These are phyloP conservation scores for Oxyteleia sp. DNA, from an alignment of 2,888 invertebrate species.

Conservation along the genomic window DNA sequence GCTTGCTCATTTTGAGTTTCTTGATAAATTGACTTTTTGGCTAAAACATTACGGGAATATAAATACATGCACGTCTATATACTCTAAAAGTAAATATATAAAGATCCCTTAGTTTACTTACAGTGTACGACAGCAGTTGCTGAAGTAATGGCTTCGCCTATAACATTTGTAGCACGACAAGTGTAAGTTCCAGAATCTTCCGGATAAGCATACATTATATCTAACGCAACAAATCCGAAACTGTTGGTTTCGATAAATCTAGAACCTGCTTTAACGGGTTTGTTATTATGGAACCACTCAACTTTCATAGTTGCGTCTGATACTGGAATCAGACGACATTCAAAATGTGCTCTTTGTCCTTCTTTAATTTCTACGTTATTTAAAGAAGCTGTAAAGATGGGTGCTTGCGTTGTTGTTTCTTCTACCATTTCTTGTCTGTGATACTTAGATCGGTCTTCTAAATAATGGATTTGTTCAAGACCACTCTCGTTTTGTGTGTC, in stretches of 20 bases:
- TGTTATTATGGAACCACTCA: conserved; percentile 98
- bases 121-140: conserved; percentile 95
- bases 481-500: conserved; percentile 96
- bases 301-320: conserved; percentile 97
- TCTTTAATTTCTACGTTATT: conserved; percentile 97
- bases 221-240: conserved; percentile 99
- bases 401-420: conserved; percentile 96
- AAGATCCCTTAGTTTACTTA: conserved; percentile 84
- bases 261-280: conserved; percentile 96
- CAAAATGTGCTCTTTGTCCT: conserved; percentile 97
- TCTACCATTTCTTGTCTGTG: conserved; percentile 92
- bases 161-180: conserved; percentile 97
- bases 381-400: conserved; percentile 96
- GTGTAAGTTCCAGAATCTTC: conserved; percentile 98
- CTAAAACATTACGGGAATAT: conserved; percentile 84
- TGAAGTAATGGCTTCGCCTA: conserved; percentile 97
- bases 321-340: conserved; percentile 97
- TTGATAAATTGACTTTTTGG: conserved; percentile 94
- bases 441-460: conserved; percentile 95
- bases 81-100: too few species aligned
- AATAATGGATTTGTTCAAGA: conserved; percentile 95
- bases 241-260: conserved; percentile 98
- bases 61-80: too few species aligned
- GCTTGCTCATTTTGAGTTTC: conserved; percentile 97
- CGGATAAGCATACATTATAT: conserved; percentile 98